phyloP scores from a whole-genome alignment of 2,888 invertebrate genomes.

The Drosophila algonquin region DNA sequence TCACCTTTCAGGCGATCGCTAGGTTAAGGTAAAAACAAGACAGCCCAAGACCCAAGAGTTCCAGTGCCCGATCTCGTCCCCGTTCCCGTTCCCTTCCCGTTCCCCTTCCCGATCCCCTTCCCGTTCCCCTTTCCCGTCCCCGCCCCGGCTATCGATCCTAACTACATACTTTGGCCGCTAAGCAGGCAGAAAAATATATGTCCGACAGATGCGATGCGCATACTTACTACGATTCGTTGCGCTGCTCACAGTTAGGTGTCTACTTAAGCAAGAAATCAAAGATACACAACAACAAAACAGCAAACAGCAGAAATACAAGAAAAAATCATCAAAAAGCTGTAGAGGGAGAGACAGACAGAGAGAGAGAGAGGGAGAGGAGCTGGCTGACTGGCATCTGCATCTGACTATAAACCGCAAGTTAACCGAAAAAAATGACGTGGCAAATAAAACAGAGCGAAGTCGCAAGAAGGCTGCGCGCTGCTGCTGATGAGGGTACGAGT shows the following conservation, averaged over 20 bases:
- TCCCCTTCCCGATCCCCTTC: too few relatives aligned
- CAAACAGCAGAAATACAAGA: conserved; percentile 21
- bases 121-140: too few relatives aligned
- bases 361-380: conserved; percentile 19
- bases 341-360: conserved; percentile 58
- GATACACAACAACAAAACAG: conserved; percentile 27
- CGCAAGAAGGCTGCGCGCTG: conserved; percentile 29
- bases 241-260: conserved; percentile 79
- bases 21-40: conserved; percentile 77
- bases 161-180: conserved; percentile 72
- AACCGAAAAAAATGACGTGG: conserved; percentile 73
- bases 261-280: conserved; percentile 68
- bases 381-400: conserved; percentile 37
- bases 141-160: conserved; percentile 64
- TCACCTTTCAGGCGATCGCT: conserved; percentile 26
- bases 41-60: conserved; percentile 12
- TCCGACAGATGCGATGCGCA: conserved; percentile 78
- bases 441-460: conserved; percentile 73
- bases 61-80: neutral
- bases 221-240: conserved; percentile 76
- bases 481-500: neutral
- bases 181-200: conserved; percentile 75
- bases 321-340: conserved; percentile 71
- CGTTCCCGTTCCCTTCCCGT: too few relatives aligned
- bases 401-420: conserved; percentile 65